Evolutionary conservation across 2,113 vertebrate genomes (phyloP).

Genomic region (Malurus cyaneus): DNA sequence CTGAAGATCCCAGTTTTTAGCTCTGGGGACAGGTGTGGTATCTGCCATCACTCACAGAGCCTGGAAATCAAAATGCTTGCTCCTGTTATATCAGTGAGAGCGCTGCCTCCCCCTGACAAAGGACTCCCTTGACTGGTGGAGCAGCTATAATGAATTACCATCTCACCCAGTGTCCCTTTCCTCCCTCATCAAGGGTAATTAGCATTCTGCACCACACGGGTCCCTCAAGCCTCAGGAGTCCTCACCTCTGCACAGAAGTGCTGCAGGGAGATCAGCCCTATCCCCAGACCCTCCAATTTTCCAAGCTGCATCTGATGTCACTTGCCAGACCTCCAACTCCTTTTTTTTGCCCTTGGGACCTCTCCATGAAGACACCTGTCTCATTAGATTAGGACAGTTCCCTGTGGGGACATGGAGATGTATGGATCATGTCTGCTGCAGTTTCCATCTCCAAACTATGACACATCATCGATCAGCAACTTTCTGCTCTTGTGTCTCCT

Average conservation of each 20-base stretch:
- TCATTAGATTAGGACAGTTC: constrained; percentile 20
- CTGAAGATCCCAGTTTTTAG: constrained; percentile 1
- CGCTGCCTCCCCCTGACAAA: not conserved
- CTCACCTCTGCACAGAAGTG: not conserved
- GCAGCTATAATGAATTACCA: constrained; percentile 27
- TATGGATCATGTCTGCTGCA: constrained; percentile 23
- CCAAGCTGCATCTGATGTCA: not conserved
- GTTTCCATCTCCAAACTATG: constrained; percentile 36
- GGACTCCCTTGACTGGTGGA: constrained; percentile 4
- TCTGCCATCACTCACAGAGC: constrained; percentile 32
- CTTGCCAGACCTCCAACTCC: not conserved
- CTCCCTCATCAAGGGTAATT: constrained; percentile 4
- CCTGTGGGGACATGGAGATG: constrained; percentile 38
- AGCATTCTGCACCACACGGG: not conserved
- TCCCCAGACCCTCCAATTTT: not conserved
- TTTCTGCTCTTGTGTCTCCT: constrained; percentile 25
- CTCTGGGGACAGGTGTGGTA: constrained; percentile 39
- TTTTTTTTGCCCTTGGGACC: constrained; percentile 9
- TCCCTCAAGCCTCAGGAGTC: not conserved
- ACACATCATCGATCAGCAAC: constrained; percentile 34
- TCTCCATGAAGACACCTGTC: constrained; percentile 30
- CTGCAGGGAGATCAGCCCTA: not conserved
- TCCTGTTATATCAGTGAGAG: not conserved
- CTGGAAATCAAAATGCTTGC: not conserved
- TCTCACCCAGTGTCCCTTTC: not conserved